phyloP scores from a whole-genome alignment of 2,113 vertebrate species.

The Empidonax traillii region DNA sequence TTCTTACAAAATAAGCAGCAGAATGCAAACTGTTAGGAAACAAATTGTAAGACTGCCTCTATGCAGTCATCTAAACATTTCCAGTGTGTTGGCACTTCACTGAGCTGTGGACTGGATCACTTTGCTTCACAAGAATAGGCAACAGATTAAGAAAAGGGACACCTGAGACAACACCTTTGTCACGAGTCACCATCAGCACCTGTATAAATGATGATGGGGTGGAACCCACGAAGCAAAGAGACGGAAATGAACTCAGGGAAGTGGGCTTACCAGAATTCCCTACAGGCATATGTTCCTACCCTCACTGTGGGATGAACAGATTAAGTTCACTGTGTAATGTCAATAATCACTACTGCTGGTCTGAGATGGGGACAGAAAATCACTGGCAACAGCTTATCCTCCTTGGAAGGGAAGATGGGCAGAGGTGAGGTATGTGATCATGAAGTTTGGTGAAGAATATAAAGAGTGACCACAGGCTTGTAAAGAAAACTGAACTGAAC shows the following conservation, averaged over 20 bases:
- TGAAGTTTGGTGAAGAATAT: neutral
- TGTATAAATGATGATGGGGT: neutral
- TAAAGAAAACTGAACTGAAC: neutral
- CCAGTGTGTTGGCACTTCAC: neutral
- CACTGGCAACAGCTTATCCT: neutral
- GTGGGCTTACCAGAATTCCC: neutral
- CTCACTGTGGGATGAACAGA: neutral
- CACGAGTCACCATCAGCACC: neutral
- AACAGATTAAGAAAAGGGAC: neutral
- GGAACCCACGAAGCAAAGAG: fast-evolving
- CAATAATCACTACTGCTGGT: neutral
- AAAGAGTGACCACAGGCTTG: neutral
- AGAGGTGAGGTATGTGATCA: neutral
- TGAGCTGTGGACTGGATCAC: neutral
- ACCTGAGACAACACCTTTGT: neutral
- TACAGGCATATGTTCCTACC: neutral
- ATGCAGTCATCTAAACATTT: neutral
- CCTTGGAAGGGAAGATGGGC: neutral
- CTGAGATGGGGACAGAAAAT: neutral
- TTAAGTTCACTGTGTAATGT: neutral
- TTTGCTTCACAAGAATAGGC: neutral
- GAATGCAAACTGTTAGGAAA: neutral
- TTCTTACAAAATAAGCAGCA: neutral
- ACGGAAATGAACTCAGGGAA: neutral
- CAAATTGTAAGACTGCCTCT: neutral